Evolutionary conservation across 2,113 vertebrate genomes (phyloP), one percentile per base, ranked within the genome.

Genomic region (Clarias magur): DNA sequence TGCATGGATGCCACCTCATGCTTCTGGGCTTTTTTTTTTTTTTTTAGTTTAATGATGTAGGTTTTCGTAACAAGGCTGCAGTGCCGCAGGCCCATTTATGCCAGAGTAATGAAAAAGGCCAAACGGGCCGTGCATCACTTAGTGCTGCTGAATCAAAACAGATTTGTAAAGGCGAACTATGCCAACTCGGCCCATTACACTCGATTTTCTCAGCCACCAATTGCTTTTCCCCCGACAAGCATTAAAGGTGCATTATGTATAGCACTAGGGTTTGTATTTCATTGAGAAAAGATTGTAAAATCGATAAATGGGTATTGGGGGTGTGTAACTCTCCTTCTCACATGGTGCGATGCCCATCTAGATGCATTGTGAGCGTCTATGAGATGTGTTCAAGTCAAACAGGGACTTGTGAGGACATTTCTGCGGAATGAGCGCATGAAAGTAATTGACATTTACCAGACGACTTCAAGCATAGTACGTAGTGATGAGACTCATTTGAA

Each of bases 31-130:
- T 65, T 82, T 70, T 34, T 63, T 73, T n/a, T 72, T 53, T 59
- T 75, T 75, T 79, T 56, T 56, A 6, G 16, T 68, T 88, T 88
- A 90, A 90, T 90, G 84, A 84, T 88, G 88, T 86, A 75, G 75
- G 34, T 88, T 88, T 90, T 88, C 10, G 83, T 86, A 86, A 88
- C 81, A 60, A 84, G 86, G 84, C 86, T 84, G 81, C 81, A 81
- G 85, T 68, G 87, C 82, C 62, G 34, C 83, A 68, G 85, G 87
- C 85, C 82, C 79, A 76, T 87, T 72, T 68, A 59, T 21, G 54
- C 75, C 48, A 48, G 23, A 54, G 85, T 83, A 83, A 83, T 83
- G 80, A 84, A 88, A 82, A 65, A 82, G 84, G 73, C 79, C 62
- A 82, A 57, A 38, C 2, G 27, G 23, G 81, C 84, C 25, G 63